Evolutionary conservation across 2,113 vertebrate species (phyloP).

Genomic region (Aepyceros melampus): DNA sequence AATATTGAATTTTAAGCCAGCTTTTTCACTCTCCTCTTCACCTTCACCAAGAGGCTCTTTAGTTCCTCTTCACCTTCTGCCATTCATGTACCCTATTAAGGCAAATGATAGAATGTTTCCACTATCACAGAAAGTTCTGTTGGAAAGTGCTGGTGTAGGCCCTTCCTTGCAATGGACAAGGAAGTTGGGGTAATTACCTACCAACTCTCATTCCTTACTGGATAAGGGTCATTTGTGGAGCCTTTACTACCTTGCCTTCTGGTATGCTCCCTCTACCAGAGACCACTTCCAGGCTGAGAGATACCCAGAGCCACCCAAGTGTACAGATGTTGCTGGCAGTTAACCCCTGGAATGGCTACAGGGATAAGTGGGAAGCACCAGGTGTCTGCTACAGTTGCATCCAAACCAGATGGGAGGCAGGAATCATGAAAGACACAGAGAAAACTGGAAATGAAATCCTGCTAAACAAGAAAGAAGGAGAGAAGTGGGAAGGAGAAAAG

Average conservation of each 20-base stretch:
- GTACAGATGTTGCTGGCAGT: neutral
- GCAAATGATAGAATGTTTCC: neutral
- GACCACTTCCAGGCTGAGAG: neutral
- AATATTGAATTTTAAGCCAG: neutral
- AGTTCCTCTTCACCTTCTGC: neutral
- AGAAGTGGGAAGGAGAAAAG: neutral
- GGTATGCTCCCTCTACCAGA: neutral
- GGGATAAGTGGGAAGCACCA: accelerated
- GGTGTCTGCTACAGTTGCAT: neutral
- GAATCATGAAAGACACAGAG: neutral
- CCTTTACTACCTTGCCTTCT: neutral
- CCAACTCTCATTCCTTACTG: neutral
- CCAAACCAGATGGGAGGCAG: neutral
- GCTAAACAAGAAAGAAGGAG: neutral
- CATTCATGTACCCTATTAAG: neutral
- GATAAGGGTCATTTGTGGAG: neutral
- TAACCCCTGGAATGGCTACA: neutral
- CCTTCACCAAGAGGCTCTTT: neutral
- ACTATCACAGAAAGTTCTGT: neutral
- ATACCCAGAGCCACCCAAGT: neutral
- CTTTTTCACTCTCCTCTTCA: neutral
- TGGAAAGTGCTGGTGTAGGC: neutral
- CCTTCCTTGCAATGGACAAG: neutral
- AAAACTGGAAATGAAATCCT: neutral
- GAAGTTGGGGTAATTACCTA: neutral